Evolutionary conservation across 2,113 vertebrate species (phyloP).

Genomic region (Bos javanicus): DNA sequence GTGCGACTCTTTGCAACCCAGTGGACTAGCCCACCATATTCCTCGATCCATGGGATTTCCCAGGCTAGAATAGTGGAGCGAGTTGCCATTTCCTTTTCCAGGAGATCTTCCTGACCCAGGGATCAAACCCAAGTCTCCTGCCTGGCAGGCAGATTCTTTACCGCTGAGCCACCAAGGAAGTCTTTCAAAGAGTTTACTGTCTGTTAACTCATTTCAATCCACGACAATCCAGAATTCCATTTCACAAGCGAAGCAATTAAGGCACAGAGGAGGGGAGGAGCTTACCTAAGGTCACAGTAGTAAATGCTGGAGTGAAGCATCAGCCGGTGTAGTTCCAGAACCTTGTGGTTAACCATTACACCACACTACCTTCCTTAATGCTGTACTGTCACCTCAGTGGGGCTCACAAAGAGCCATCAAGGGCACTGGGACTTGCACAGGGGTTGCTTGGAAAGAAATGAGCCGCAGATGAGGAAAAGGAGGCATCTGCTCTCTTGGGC

Average conservation of each 20-base stretch:
- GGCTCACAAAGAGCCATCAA: not conserved
- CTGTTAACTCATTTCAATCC: not conserved
- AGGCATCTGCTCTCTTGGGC: not conserved
- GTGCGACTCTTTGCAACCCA: not conserved
- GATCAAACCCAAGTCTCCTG: not conserved
- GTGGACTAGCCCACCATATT: not conserved
- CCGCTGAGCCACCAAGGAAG: not conserved
- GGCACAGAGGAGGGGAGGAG: not conserved
- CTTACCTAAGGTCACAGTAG: not conserved
- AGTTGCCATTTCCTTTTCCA: not conserved
- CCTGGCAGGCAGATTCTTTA: not conserved
- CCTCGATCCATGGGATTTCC: not conserved
- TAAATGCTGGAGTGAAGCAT: not conserved
- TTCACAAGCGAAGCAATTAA: not conserved
- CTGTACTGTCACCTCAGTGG: not conserved
- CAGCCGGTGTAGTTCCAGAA: not conserved
- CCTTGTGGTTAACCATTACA: not conserved
- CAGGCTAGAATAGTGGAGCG: not conserved
- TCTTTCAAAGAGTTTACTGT: not conserved
- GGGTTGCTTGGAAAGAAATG: not conserved
- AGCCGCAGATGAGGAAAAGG: not conserved
- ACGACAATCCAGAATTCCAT: not conserved
- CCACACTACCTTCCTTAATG: not conserved
- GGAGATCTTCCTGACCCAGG: not conserved
- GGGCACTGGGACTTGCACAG: not conserved